phyloP scores from a whole-genome alignment of 1,140 invertebrate genomes.

The Holcopasites calliopsidis region DNA sequence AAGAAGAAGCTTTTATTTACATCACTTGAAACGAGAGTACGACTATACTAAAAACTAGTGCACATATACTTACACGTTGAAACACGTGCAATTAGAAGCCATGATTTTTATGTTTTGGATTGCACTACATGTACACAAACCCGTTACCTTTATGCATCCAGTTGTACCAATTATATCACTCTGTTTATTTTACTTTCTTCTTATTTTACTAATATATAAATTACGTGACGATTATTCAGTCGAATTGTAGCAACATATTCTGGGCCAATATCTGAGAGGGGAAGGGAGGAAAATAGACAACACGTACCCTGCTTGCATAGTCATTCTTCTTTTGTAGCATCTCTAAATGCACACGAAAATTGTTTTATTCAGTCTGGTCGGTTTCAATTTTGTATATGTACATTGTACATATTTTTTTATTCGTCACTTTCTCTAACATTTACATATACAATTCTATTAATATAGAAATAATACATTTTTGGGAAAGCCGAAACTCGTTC shows the following conservation, averaged over 20 bases:
- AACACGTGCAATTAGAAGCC: conserved; percentile 8
- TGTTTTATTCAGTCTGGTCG: neutral
- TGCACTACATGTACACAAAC: conserved; percentile 52
- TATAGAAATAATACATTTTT: neutral
- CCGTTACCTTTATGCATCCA: conserved; percentile 72
- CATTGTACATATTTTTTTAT: neutral
- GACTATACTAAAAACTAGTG: neutral
- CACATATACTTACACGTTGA: too few relatives aligned
- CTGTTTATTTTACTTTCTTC: conserved; percentile 28
- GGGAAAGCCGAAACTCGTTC: neutral
- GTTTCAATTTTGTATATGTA: conserved; percentile 10
- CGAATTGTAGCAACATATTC: conserved; percentile 76
- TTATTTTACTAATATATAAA: conserved; percentile 13
- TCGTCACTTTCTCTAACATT: neutral
- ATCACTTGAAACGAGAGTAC: conserved; percentile 3
- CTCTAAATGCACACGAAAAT: neutral
- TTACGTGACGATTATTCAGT: conserved; percentile 39
- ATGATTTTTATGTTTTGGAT: conserved; percentile 32
- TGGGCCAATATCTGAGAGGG: conserved; percentile 80
- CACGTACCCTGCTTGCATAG: conserved; percentile 48
- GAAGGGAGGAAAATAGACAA: conserved; percentile 79
- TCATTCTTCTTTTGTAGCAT: conserved; percentile 35
- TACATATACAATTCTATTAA: neutral
- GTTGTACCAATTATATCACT: conserved; percentile 66
- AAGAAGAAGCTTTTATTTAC: neutral